These are phyloP conservation scores for Rhegmatorhina hoffmannsi DNA, from an alignment of 2,113 vertebrate species.

Conservation along the genomic window DNA sequence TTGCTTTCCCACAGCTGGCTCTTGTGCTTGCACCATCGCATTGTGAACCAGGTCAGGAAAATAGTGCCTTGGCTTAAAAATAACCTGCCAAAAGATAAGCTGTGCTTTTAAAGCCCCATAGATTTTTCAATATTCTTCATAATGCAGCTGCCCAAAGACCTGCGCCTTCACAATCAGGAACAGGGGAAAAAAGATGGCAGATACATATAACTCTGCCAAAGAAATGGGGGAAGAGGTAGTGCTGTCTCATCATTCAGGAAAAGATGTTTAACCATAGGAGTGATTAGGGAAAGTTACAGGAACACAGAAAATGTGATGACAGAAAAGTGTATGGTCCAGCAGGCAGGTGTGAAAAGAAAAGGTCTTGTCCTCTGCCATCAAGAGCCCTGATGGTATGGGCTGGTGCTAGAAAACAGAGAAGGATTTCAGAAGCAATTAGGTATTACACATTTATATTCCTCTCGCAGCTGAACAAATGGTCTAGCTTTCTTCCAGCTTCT, in stretches of 20 bases:
- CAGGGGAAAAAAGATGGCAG: not conserved
- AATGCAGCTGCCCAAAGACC: not conserved
- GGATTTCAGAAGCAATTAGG: not conserved
- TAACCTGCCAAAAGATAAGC: not conserved
- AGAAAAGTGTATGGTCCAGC: not conserved
- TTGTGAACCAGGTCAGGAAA: not conserved
- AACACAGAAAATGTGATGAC: not conserved
- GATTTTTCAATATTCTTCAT: not conserved
- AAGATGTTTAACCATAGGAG: not conserved
- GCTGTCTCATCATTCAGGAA: not conserved
- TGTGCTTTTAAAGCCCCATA: not conserved
- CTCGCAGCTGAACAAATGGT: not conserved
- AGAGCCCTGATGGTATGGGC: not conserved
- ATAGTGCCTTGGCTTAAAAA: not conserved
- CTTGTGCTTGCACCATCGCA: not conserved
- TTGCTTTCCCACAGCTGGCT: not conserved
- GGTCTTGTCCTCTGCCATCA: not conserved
- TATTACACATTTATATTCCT: not conserved
- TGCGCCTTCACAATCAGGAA: not conserved
- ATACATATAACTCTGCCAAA: not conserved
- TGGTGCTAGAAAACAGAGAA: not conserved
- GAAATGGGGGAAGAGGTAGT: not conserved
- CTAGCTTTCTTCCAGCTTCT: conserved; percentile 8
- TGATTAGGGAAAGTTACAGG: not conserved
- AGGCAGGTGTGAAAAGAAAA: not conserved